Evolutionary conservation across 2,797 vertebrate genomes (phyloP).

Genomic region (Periparus ater): DNA sequence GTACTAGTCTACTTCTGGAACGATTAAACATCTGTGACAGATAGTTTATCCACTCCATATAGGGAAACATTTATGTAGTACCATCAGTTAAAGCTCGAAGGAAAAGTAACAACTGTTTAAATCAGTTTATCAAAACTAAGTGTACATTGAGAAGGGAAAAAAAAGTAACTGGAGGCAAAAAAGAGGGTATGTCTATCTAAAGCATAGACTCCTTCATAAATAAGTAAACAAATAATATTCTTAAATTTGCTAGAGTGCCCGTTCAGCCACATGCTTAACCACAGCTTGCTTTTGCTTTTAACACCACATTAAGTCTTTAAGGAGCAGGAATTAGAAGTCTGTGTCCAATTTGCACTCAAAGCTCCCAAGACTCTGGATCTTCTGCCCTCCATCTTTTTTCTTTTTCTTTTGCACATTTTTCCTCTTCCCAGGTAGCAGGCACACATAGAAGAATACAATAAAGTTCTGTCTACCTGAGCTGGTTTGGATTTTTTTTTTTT

Average conservation of each 20-base stretch:
- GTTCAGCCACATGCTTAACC: background rate
- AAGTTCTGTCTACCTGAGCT: constrained; percentile 42
- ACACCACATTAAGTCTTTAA: background rate
- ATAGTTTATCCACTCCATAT: constrained; percentile 35
- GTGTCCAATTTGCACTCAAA: background rate
- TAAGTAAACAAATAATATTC: constrained; percentile 64
- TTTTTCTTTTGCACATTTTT: constrained; percentile 1
- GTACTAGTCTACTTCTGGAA: constrained; percentile 59
- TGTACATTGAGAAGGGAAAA: constrained; percentile 1
- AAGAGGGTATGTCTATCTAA: constrained; percentile 21
- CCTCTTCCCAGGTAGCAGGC: constrained; percentile 53
- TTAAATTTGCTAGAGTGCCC: constrained; percentile 22
- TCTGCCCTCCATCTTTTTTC: background rate
- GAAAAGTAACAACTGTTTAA: constrained; percentile 49
- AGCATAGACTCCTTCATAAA: constrained; percentile 66
- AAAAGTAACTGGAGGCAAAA: constrained; percentile 26
- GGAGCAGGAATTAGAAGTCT: constrained; percentile 21
- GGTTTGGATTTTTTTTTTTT: background rate
- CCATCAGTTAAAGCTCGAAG: constrained; percentile 48
- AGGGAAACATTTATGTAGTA: constrained; percentile 55
- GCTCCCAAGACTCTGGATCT: background rate
- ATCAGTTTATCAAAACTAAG: constrained; percentile 54
- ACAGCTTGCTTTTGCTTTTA: background rate
- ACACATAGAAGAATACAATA: constrained; percentile 3
- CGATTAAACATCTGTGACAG: constrained; percentile 56